A percentile compares a stretch with the other conserved stretches of the same genome.
These are phyloP conservation scores for Oscheius onirici DNA, from an alignment of 2,888 invertebrate genomes.

Conservation along the genomic window DNA sequence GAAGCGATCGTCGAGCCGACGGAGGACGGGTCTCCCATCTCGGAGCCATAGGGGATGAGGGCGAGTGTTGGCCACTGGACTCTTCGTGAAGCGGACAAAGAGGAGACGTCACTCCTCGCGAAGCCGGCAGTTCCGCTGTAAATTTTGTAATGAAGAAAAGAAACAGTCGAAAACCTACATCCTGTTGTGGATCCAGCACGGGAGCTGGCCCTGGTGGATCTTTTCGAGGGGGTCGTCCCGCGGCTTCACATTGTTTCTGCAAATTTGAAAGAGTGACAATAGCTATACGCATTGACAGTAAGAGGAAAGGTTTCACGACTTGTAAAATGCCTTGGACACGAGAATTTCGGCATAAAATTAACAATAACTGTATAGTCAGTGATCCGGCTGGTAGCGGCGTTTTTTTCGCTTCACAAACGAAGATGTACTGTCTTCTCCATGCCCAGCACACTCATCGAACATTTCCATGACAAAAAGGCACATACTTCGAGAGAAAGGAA, in stretches of 20 bases:
- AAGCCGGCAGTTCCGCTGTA: slow-evolving; percentile 16
- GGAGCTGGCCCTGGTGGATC: slow-evolving; percentile 18
- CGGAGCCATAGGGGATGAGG: slow-evolving; percentile 60
- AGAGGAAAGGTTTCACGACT: no score
- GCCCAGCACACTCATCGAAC: no score
- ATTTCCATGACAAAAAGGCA: no score
- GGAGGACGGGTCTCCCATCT: slow-evolving; percentile 56
- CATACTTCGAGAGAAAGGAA: no score
- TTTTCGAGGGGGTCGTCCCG: slow-evolving; percentile 21
- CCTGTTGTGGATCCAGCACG: background rate
- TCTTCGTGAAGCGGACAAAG: slow-evolving; percentile 30
- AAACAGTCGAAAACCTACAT: background rate
- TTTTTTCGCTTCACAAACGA: no score
- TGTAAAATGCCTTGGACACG: no score
- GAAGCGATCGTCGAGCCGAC: slow-evolving; percentile 42
- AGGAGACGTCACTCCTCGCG: background rate
- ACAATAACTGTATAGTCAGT: no score
- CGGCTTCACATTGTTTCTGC: slow-evolving; percentile 14
- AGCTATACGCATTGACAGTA: background rate
- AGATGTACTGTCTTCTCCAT: no score
- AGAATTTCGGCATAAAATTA: no score
- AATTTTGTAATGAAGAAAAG: no score
- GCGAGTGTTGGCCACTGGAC: slow-evolving; percentile 12
- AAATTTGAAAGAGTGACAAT: background rate
- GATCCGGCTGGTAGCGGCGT: no score